Evolutionary conservation across 1,140 invertebrate species (phyloP).

Genomic region (Drosophila kohkoa): DNA sequence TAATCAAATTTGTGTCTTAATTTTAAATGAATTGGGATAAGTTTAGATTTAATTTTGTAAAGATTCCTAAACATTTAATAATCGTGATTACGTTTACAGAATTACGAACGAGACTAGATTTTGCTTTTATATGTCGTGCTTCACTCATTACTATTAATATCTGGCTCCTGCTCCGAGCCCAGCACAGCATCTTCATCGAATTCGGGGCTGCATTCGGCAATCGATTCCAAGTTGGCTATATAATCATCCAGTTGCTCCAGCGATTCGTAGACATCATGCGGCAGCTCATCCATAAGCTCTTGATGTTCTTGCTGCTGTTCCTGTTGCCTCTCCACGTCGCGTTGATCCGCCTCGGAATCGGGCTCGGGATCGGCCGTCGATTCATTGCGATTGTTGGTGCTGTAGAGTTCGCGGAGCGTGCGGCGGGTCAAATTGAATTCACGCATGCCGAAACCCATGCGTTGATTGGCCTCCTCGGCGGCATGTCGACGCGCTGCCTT

Average conservation of each 20-base stretch:
- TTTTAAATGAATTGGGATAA: no score
- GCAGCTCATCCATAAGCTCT: conserved; percentile 19
- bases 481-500: conserved; percentile 60
- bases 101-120: no score
- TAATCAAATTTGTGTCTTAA: no score
- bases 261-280: conserved; percentile 44
- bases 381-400: conserved; percentile 45
- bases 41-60: no score
- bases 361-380: background rate
- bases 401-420: conserved; percentile 74
- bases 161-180: background rate
- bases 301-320: background rate
- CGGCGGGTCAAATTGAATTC: conserved; percentile 77
- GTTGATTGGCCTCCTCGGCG: conserved; percentile 50
- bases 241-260: conserved; percentile 57
- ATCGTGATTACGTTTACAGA: no score
- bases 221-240: conserved; percentile 41
- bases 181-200: background rate
- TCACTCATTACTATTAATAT: background rate
- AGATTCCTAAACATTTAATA: no score
- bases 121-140: no score
- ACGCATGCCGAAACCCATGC: conserved; percentile 66
- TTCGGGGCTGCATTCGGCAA: background rate
- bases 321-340: no score
- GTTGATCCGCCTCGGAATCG: background rate